A percentile compares a stretch with the other conserved stretches of the same genome.
These are phyloP conservation scores for Solenodon paradoxus DNA, from an alignment of 2,113 vertebrate species.

Conservation along the genomic window DNA sequence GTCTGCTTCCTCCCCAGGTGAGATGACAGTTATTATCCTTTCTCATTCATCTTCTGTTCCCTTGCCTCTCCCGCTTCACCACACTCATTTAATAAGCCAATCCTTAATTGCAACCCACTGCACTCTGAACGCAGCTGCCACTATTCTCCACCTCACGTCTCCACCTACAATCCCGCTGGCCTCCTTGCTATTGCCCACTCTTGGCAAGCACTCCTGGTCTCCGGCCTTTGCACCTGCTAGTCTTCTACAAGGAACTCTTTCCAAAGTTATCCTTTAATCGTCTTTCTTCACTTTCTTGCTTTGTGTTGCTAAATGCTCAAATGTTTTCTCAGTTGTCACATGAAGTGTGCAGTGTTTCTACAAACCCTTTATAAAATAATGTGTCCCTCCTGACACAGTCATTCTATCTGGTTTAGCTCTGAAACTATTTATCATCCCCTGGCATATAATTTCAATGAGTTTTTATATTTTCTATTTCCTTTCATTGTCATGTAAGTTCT, in stretches of 20 bases:
- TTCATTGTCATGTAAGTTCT: background rate
- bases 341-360: background rate
- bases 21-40: too few relatives aligned
- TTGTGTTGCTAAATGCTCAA: background rate
- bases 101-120: too few relatives aligned
- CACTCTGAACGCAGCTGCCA: too few relatives aligned
- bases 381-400: background rate
- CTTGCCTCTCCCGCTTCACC: too few relatives aligned
- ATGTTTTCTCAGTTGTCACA: background rate
- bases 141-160: too few relatives aligned
- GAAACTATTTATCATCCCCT: background rate
- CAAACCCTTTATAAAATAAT: background rate
- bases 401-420: background rate
- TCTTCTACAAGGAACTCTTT: too few relatives aligned
- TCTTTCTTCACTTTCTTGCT: background rate
- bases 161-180: too few relatives aligned
- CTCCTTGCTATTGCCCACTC: background rate
- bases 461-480: background rate
- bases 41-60: too few relatives aligned
- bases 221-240: background rate
- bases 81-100: too few relatives aligned
- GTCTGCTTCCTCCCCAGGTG: too few relatives aligned
- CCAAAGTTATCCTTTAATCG: too few relatives aligned
- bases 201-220: background rate
- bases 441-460: background rate